phyloP scores from a whole-genome alignment of 2,113 vertebrate species.

The Isichthys henryi region DNA sequence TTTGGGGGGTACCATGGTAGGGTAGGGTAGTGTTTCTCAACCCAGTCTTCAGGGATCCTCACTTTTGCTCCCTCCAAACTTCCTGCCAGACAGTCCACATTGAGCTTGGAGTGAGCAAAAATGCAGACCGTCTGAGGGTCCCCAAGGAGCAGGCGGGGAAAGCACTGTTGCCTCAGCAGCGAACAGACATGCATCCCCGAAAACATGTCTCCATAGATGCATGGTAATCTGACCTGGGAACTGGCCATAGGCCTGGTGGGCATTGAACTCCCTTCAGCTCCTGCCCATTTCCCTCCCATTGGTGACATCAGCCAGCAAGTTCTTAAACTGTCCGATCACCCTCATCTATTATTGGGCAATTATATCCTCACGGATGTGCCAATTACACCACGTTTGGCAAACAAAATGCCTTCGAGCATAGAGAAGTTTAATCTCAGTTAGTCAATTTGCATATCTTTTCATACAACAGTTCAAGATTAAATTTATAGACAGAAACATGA shows the following conservation, averaged over 20 bases:
- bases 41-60: neutral
- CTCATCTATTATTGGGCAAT: neutral
- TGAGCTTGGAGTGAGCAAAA: neutral
- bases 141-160: neutral
- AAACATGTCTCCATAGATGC: slow-evolving; percentile 25
- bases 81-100: neutral
- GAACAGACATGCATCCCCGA: slow-evolving; percentile 49
- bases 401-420: neutral
- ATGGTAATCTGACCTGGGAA: slow-evolving; percentile 55
- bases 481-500: neutral
- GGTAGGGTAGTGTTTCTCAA: neutral
- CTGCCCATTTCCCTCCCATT: neutral
- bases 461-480: neutral
- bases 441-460: neutral
- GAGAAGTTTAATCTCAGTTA: neutral
- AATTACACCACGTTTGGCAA: neutral
- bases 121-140: neutral
- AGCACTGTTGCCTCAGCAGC: slow-evolving; percentile 46
- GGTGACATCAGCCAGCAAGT: neutral
- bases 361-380: neutral
- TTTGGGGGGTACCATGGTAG: neutral
- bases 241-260: slow-evolving; percentile 43
- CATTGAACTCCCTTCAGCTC: neutral
- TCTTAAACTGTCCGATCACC: neutral
- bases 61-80: neutral